Percentiles rank a stretch among this genome's conserved stretches.
Conservation (phyloP, 2,888 invertebrate species). For the Acutogordius australiensis region DNA sequence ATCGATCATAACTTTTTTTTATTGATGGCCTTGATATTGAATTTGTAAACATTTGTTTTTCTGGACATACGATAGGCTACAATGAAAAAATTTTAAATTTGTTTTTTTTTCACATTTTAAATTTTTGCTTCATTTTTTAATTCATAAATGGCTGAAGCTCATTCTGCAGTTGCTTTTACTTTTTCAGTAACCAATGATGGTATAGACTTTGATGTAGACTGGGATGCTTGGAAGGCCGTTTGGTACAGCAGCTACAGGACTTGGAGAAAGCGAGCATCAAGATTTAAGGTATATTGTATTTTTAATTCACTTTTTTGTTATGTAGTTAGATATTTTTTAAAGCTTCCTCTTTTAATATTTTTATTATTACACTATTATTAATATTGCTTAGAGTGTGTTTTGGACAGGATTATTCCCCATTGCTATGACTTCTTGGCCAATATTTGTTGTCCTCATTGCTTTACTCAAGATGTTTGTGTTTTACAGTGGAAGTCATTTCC, state of each 20-base stretch:
- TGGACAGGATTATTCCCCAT: not conserved
- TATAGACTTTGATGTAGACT: slow-evolving; percentile 82
- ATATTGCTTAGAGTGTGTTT: not conserved
- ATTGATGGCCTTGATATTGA: no score
- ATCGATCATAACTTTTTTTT: no score
- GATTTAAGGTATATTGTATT: slow-evolving; percentile 42
- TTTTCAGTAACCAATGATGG: slow-evolving; percentile 93
- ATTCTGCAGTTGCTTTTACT: slow-evolving; percentile 81
- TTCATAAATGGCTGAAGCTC: slow-evolving; percentile 99
- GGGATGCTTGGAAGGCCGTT: slow-evolving; percentile 70
- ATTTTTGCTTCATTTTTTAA: no score
- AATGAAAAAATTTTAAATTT: no score
- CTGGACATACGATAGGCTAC: no score
- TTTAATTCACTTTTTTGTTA: not conserved
- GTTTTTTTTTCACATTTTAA: no score
- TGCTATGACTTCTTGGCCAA: not conserved
- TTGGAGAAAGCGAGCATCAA: slow-evolving; percentile 65
- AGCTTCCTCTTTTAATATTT: not conserved
- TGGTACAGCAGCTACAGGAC: slow-evolving; percentile 77
- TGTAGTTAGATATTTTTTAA: not conserved
- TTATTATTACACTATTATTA: not conserved
- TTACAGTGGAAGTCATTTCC: not conserved
- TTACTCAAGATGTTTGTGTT: not conserved
- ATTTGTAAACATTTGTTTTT: no score
- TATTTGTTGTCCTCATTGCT: not conserved